Percentiles rank a stretch among this genome's conserved stretches.
Conservation (phyloP, 1,140 invertebrate genomes). For the Drosophila sucinea region DNA sequence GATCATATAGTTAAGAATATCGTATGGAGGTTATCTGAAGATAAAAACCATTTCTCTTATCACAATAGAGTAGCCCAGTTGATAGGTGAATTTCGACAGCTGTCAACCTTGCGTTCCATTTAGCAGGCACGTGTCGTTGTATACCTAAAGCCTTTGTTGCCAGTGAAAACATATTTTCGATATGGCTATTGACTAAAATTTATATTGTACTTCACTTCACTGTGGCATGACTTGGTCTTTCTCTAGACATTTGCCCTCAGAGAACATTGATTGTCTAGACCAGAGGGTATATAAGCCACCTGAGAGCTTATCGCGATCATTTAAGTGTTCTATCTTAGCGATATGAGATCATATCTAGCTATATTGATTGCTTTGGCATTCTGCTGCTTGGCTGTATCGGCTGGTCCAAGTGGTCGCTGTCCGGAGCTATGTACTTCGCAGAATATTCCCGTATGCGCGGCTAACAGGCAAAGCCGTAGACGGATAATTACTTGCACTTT, state of each 20-base stretch:
- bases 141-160: not conserved
- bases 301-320: not conserved
- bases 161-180: not conserved
- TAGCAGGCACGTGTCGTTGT: not conserved
- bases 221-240: not conserved
- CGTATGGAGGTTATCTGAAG: too few species aligned
- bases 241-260: too few species aligned
- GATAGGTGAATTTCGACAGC: not conserved
- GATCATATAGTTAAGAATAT: too few species aligned
- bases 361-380: not conserved
- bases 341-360: not conserved
- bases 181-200: not conserved
- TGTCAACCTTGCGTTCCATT: not conserved
- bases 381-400: not conserved
- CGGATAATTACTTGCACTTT: not conserved
- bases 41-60: too few species aligned
- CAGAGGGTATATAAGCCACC: not conserved
- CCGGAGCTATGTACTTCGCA: not conserved
- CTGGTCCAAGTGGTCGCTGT: not conserved
- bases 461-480: not conserved
- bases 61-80: not conserved
- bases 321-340: not conserved
- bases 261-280: too few species aligned
- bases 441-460: not conserved
- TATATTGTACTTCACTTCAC: not conserved